These are phyloP conservation scores for Chaenocephalus aceratus DNA, from an alignment of 2,113 vertebrate species.

Conservation along the genomic window DNA sequence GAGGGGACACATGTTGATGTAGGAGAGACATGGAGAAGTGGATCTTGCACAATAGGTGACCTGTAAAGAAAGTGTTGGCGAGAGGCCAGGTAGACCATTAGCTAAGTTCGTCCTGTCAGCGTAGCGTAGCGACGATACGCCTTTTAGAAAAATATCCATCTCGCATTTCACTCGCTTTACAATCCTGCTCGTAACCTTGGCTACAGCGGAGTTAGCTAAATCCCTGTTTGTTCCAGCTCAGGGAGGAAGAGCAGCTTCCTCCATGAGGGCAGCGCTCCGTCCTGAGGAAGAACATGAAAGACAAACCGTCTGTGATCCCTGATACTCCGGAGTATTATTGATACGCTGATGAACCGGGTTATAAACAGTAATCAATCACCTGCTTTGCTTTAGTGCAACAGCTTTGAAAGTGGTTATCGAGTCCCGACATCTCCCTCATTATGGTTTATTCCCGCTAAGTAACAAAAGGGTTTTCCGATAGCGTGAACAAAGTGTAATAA, in stretches of 20 bases:
- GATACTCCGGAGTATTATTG: neutral
- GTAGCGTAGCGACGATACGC: conserved; percentile 38
- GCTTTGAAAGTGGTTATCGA: too few relatives aligned
- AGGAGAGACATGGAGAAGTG: neutral
- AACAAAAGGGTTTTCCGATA: too few relatives aligned
- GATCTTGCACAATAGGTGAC: too few relatives aligned
- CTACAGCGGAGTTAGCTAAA: neutral
- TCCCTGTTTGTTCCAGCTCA: too few relatives aligned
- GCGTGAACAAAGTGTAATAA: too few relatives aligned
- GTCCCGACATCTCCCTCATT: too few relatives aligned
- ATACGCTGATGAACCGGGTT: neutral
- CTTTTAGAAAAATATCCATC: conserved; percentile 20
- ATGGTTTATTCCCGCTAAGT: too few relatives aligned
- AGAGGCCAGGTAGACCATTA: conserved; percentile 61
- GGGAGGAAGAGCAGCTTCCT: neutral
- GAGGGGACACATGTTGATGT: too few relatives aligned
- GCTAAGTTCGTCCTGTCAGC: conserved; percentile 7
- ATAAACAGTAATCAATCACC: neutral
- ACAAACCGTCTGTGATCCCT: neutral
- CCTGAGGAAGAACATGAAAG: neutral
- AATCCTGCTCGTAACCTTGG: conserved; percentile 10
- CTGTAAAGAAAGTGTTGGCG: conserved; percentile 24
- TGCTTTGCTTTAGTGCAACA: too few relatives aligned
- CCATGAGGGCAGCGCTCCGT: conserved; percentile 23
- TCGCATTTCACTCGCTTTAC: conserved; percentile 44